Base-by-base conservation (phyloP, 2,888 invertebrate species). In the Sphecodes monilicornis region DNA sequence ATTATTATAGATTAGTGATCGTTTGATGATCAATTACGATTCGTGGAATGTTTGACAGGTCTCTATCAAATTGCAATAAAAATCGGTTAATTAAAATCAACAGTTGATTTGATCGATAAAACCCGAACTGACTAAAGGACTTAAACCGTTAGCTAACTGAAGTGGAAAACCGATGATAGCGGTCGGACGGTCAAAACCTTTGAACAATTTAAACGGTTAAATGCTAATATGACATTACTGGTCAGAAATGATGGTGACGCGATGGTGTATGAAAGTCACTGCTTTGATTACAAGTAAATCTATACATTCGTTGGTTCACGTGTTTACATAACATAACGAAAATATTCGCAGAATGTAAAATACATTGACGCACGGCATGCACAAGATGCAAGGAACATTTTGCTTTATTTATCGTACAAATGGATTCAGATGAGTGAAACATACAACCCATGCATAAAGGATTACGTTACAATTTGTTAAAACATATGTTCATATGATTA, bases 201-300 rank as follows among this genome's bases (percentile, higher is more conserved):
- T 82, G 83, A 76, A 68, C 82, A 60, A 73, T 84, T 85, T 85
- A 84, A 77, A 41, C 80, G 80, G 84, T 84, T 76, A 84, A 78
- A 75, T 75, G 71, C 70, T 85, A 80, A 80, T 84, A 77, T 78
- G 41, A 46, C 54, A 80, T 84, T 77, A 75, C 26, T 84, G 60
- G 74, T 66, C 76, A 71, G 64, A 66, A 84, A 74, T 83, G 74
- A 69, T 82, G 46, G 46, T 32, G 50, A 81, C 41, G 22, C 1
- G 46, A n/a, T 41, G n/a, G n/a, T 74, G 54, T 43, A 64, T 50
- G 79, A 26, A 83, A 76, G 43, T 73, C 79, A 22, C 50, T 83
- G 74, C 69, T 82, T 64, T 72, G 54, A 50, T 76, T 60, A 41
- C 18, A 78, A 78, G 54, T 60, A 76, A 76, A 80, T 81, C 73